Conservation (phyloP, 1,140 invertebrate species). For the Eueides isabella region DNA sequence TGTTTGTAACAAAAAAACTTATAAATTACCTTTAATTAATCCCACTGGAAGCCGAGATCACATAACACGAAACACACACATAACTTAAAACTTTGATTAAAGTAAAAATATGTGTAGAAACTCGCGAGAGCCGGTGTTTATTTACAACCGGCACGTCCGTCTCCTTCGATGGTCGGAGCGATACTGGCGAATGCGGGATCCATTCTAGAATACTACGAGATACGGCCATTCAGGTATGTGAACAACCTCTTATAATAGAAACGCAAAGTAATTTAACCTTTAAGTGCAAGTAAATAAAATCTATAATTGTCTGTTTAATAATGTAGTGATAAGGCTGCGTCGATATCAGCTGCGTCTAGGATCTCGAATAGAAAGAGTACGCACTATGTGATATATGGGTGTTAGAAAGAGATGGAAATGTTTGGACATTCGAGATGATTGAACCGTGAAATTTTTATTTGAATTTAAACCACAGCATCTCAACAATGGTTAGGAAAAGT, state of each 20-base stretch:
- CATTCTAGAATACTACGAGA: conserved; percentile 74
- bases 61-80: conserved; percentile 46
- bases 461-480: conserved; percentile 61
- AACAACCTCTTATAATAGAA: conserved; percentile 59
- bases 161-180: conserved; percentile 40
- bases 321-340: conserved; percentile 74
- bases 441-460: conserved; percentile 75
- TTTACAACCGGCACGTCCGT: conserved; percentile 37
- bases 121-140: conserved; percentile 55
- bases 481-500: conserved; percentile 59
- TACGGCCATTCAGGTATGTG: conserved; percentile 78
- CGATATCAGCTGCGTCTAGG: conserved; percentile 78
- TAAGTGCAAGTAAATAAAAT: conserved; percentile 49
- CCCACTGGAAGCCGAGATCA: not conserved
- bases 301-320: conserved; percentile 45
- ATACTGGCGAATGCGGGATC: conserved; percentile 70
- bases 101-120: conserved; percentile 56
- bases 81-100: conserved; percentile 61
- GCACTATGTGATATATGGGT: conserved; percentile 18
- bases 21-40: conserved; percentile 47
- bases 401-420: conserved; percentile 51
- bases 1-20: conserved; percentile 52
- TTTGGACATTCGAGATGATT: conserved; percentile 69
- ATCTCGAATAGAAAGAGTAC: conserved; percentile 59
- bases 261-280: conserved; percentile 55